Base-by-base conservation (phyloP, 2,797 vertebrate genomes). In the Liasis olivaceus region DNA sequence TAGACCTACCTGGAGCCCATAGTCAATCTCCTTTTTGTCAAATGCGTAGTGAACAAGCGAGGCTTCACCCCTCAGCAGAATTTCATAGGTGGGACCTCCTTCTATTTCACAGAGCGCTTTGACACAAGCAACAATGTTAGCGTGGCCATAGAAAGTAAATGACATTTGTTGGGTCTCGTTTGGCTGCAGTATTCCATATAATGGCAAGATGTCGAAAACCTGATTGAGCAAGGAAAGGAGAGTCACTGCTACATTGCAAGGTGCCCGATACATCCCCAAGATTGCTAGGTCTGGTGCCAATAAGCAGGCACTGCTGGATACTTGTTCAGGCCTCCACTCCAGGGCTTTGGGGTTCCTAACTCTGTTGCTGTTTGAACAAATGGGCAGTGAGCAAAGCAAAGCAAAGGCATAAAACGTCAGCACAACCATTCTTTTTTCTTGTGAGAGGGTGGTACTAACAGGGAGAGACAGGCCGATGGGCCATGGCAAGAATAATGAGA, bases 121-220 rank as follows among this genome's bases (percentile, higher is more conserved):
- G 93, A 97, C 97, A 17, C 66, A 94, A n/a, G 97, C 97, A 0
- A 92, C 87, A 36, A 98, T 96, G 89, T 98, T 95, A 13, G 97
- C 22, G 0, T 98, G 98, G 90, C 98, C 98, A 0, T 98, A 99
- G 97, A 99, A 99, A 36, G 97, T 98, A 93, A 99, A 97, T 0
- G 94, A 95, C 56, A 98, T 96, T 5, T 91, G 91, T 95, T 98
- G 97, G 88, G 95, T 97, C n/a, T 98, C 96, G 0, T 98, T 97
- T 0, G 99, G 98, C 81, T 85, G 96, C 92, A 99, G 96, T 8
- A 92, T 87, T 2, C 99, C 98, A 0, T 94, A 97, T 12, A 98
- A 95, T 0, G 98, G 99, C 92, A 97, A 90, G 85, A 99, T 96
- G 84, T 99, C 98, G 47, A 99, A 99, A 2, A 99, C 98, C 99